These are phyloP conservation scores for Galendromus occidentalis DNA, from an alignment of 1,140 invertebrate genomes.

Conservation along the genomic window DNA sequence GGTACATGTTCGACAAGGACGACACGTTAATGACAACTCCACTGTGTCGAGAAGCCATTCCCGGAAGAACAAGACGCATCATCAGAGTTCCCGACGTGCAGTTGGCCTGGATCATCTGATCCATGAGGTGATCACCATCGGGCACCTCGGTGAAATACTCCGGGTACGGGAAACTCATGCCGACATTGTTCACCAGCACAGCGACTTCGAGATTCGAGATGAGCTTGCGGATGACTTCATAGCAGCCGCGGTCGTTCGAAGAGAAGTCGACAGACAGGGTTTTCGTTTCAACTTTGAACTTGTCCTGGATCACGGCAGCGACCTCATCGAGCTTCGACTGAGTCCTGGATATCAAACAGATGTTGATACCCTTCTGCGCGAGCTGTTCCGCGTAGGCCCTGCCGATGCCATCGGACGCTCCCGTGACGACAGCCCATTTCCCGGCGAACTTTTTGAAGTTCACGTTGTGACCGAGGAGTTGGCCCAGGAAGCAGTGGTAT, in stretches of 20 bases:
- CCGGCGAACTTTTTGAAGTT: constrained; percentile 2
- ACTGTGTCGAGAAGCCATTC: constrained; percentile 58
- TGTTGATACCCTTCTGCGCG: constrained; percentile 55
- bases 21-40: constrained; percentile 84
- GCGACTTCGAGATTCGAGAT: background rate
- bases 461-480: background rate
- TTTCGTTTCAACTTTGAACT: background rate
- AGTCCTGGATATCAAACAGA: constrained; percentile 71
- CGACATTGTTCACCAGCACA: constrained; percentile 71
- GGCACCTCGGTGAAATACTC: constrained; percentile 19
- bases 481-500: constrained; percentile 25
- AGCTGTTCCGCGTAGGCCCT: constrained; percentile 64
- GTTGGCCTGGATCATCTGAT: constrained; percentile 18
- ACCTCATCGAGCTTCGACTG: constrained; percentile 55
- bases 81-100: constrained; percentile 32
- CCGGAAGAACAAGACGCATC: constrained; percentile 60
- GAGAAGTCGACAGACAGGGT: constrained; percentile 2
- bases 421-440: constrained; percentile 48
- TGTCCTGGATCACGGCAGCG: constrained; percentile 54
- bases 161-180: constrained; percentile 71
- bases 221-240: background rate
- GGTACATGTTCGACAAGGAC: constrained; percentile 55
- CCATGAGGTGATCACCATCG: constrained; percentile 18
- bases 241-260: background rate
- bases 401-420: constrained; percentile 78